These are phyloP conservation scores for Drepana arcuata DNA, from an alignment of 1,140 invertebrate species.

Conservation along the genomic window DNA sequence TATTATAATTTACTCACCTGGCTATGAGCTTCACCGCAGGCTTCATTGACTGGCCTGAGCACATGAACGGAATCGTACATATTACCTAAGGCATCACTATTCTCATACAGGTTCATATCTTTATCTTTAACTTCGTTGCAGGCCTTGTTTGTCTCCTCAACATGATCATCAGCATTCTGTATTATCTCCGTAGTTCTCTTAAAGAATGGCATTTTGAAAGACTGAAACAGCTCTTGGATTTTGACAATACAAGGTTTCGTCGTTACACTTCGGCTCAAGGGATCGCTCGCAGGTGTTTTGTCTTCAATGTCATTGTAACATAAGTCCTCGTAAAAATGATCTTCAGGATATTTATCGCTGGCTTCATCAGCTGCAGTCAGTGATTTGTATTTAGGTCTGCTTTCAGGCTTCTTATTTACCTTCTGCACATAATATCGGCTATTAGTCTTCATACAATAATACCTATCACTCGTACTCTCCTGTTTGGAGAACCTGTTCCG, in stretches of 20 bases:
- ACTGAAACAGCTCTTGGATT: constrained; percentile 52
- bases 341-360: constrained; percentile 34
- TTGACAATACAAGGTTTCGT: constrained; percentile 46
- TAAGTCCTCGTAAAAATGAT: constrained; percentile 61
- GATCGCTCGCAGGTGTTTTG: constrained; percentile 2
- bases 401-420: constrained; percentile 31
- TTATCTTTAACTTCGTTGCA: constrained; percentile 5
- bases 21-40: constrained; percentile 17
- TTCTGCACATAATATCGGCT: constrained; percentile 32
- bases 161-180: too few species aligned
- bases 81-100: constrained; percentile 29
- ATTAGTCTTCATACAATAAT: constrained; percentile 50
- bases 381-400: constrained; percentile 46
- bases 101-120: constrained; percentile 37
- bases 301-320: constrained; percentile 44
- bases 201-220: constrained; percentile 53
- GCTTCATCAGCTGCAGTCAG: constrained; percentile 31
- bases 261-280: constrained; percentile 12
- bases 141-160: constrained; percentile 7
- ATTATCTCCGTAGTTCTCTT: constrained; percentile 26
- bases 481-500: constrained; percentile 33
- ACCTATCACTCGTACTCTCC: constrained; percentile 45
- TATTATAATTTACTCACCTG: constrained; percentile 19
- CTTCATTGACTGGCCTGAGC: constrained; percentile 16
- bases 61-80: constrained; percentile 58